phyloP scores from a whole-genome alignment of 2,888 invertebrate species.

The Athalia circularis region DNA sequence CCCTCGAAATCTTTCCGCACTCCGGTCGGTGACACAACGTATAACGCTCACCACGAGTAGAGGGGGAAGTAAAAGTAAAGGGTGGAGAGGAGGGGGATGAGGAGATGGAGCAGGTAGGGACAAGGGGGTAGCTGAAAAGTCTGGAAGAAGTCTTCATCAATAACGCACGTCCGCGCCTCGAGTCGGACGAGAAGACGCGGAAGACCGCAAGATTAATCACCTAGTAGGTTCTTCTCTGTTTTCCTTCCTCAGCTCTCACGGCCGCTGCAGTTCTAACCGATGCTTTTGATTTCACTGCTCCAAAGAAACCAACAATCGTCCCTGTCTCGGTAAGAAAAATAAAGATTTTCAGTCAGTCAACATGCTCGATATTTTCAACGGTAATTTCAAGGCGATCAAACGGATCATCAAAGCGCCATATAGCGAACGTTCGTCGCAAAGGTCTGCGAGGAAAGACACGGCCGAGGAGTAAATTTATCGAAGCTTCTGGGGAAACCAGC shows the following conservation, averaged over 20 bases:
- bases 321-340: not conserved
- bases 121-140: constrained; percentile 34
- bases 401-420: constrained; percentile 32
- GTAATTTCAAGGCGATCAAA: constrained; percentile 8
- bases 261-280: constrained; percentile 5
- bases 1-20: not conserved
- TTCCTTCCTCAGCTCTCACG: constrained; percentile 60
- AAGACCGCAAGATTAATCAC: constrained; percentile 74
- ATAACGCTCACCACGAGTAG: constrained; percentile 18
- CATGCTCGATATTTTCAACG: not conserved
- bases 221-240: constrained; percentile 66
- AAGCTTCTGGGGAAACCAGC: constrained; percentile 51
- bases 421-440: constrained; percentile 5
- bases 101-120: constrained; percentile 52
- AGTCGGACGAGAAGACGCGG: constrained; percentile 73
- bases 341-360: not conserved
- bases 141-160: constrained; percentile 73
- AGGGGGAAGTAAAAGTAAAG: constrained; percentile 43
- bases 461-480: constrained; percentile 65
- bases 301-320: constrained; percentile 64
- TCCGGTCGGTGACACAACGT: not conserved
- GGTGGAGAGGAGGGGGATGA: constrained; percentile 49
- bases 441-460: constrained; percentile 42
- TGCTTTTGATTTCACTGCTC: constrained; percentile 32
- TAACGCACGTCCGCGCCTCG: constrained; percentile 73